These are phyloP conservation scores for Brassicogethes aeneus DNA, from an alignment of 2,888 invertebrate genomes.

Conservation along the genomic window DNA sequence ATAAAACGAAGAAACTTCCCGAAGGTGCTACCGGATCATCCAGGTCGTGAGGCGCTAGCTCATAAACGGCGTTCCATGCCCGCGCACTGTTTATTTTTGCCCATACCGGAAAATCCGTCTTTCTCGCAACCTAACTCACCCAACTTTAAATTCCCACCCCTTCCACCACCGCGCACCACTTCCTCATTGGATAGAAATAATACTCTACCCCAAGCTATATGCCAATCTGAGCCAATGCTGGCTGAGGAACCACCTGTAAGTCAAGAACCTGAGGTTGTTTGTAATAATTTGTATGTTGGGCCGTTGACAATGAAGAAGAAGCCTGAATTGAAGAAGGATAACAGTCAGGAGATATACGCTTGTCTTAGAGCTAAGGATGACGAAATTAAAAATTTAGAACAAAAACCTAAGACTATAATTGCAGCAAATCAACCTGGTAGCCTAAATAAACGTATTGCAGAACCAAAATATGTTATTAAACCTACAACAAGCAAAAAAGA, in stretches of 20 bases:
- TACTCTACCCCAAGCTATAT: constrained; percentile 35
- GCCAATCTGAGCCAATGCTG: constrained; percentile 41
- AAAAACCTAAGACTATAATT: constrained; percentile 40
- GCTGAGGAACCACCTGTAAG: constrained; percentile 42
- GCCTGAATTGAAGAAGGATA: constrained; percentile 18
- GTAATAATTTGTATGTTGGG: constrained; percentile 48
- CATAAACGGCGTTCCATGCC: constrained; percentile 58
- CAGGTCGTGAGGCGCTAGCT: constrained; percentile 34
- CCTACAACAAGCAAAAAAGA: constrained; percentile 40
- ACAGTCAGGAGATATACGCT: constrained; percentile 33
- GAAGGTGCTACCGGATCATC: constrained; percentile 76
- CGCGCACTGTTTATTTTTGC: constrained; percentile 37
- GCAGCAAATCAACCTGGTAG: constrained; percentile 41
- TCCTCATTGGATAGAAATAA: constrained; percentile 54
- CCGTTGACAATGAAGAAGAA: constrained; percentile 43
- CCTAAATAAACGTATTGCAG: constrained; percentile 36
- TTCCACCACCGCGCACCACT: constrained; percentile 67
- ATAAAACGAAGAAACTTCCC: constrained; percentile 74
- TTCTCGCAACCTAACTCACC: constrained; percentile 34
- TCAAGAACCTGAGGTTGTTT: constrained; percentile 43
- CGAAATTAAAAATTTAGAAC: constrained; percentile 6
- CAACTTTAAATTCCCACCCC: constrained; percentile 48
- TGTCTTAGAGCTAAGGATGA: constrained; percentile 19
- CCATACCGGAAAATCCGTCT: constrained; percentile 29
- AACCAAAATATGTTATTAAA: constrained; percentile 54